Percentiles rank a stretch among this genome's conserved stretches.
These are phyloP conservation scores for Empis livida DNA, from an alignment of 2,888 invertebrate genomes.

Conservation along the genomic window DNA sequence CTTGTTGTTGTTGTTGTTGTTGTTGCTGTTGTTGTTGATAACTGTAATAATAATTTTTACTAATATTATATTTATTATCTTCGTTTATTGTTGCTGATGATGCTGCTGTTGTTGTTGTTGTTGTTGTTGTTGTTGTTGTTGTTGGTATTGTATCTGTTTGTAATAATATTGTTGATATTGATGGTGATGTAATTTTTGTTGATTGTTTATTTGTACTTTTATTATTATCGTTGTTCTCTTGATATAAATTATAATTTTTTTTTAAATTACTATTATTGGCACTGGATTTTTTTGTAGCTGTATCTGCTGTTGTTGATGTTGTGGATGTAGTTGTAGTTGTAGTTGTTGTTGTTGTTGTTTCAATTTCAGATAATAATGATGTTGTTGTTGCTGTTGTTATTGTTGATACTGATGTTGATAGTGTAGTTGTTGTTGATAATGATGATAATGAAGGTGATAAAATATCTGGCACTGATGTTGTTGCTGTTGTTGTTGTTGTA, in stretches of 20 bases:
- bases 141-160: conserved; percentile 12
- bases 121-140: conserved; percentile 6
- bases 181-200: too few relatives aligned
- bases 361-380: too few relatives aligned
- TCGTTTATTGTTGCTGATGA: background rate
- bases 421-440: background rate
- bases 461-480: background rate
- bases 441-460: background rate
- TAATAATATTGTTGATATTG: conserved; percentile 14
- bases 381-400: conserved; percentile 8
- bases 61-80: background rate
- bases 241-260: conserved; percentile 21
- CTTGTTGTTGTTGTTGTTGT: background rate
- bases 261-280: conserved; percentile 15
- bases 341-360: conserved; percentile 11
- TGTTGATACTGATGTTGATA: background rate
- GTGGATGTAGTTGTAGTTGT: conserved; percentile 12
- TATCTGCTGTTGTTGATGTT: conserved; percentile 11
- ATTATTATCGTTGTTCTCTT: conserved; percentile 17
- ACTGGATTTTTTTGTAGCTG: conserved; percentile 15
- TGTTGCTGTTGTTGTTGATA: background rate
- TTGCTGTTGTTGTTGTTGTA: background rate
- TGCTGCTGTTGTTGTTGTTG: conserved; percentile 3
- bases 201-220: conserved; percentile 5
- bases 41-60: too few relatives aligned